Evolutionary conservation across 2,888 invertebrate genomes (phyloP).

Genomic region (Chironomus tentans): DNA sequence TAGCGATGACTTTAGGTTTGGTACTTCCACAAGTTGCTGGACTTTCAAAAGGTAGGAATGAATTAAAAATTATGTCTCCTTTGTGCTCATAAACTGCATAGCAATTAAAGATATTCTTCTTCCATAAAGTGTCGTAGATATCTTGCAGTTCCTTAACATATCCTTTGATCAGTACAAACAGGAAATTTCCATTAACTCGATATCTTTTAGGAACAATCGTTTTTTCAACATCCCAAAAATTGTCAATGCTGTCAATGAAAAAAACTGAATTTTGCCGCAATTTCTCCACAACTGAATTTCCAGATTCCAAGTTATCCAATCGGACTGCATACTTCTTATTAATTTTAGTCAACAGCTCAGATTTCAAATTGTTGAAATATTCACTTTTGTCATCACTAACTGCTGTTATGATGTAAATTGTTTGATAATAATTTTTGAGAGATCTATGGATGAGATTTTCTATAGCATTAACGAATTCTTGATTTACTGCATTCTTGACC

Average conservation of each 20-base stretch:
- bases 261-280: not conserved
- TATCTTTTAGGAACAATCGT: not conserved
- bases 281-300: too few relatives aligned
- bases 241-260: not conserved
- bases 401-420: too few relatives aligned
- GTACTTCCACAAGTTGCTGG: not conserved
- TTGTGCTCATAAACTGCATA: not conserved
- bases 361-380: too few relatives aligned
- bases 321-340: too few relatives aligned
- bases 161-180: not conserved
- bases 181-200: not conserved
- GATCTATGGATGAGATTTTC: too few relatives aligned
- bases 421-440: too few relatives aligned
- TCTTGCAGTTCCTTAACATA: not conserved
- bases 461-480: too few relatives aligned
- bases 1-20: not conserved
- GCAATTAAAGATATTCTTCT: not conserved
- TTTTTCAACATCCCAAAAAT: not conserved
- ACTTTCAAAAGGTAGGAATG: not conserved
- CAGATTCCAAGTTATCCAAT: too few relatives aligned
- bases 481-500: too few relatives aligned
- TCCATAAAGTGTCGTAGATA: not conserved
- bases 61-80: not conserved
- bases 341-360: too few relatives aligned
- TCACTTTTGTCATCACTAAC: too few relatives aligned